A percentile compares a stretch with the other conserved stretches of the same genome.
These are phyloP conservation scores for Chelonoidis abingdonii DNA, from an alignment of 2,113 vertebrate genomes.

Conservation along the genomic window DNA sequence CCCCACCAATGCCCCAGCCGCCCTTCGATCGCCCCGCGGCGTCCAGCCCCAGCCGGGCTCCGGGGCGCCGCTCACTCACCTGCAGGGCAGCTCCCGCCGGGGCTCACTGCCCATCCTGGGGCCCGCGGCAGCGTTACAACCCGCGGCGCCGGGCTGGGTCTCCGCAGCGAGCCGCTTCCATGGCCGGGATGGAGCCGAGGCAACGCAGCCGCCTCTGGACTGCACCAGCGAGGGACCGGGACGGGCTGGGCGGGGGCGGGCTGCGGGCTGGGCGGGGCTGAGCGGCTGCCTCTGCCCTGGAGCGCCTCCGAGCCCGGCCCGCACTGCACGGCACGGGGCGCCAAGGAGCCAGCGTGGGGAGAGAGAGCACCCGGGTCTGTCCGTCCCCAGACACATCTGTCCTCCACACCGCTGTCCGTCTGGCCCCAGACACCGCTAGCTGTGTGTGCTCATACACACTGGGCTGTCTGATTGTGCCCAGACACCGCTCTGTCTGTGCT, in stretches of 20 bases:
- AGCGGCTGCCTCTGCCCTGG: not conserved
- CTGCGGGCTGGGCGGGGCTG: not conserved
- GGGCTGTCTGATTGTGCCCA: not conserved
- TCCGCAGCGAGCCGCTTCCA: not conserved
- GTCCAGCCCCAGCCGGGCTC: not conserved
- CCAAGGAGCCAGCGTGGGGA: too few species aligned
- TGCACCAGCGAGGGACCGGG: not conserved
- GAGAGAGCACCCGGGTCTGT: not conserved
- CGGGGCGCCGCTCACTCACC: not conserved
- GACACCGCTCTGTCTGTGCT: not conserved
- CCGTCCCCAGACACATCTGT: too few species aligned
- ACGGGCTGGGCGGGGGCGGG: not conserved
- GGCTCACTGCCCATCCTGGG: conserved; percentile 14
- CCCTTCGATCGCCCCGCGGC: too few species aligned
- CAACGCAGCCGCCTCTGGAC: not conserved
- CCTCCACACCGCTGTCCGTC: not conserved
- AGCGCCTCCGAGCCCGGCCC: not conserved
- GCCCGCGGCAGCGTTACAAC: not conserved
- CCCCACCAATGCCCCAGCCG: too few species aligned
- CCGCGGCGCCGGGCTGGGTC: not conserved
- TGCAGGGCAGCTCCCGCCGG: conserved; percentile 1
- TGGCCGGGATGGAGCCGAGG: not conserved
- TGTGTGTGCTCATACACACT: not conserved
- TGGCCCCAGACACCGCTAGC: too few species aligned
- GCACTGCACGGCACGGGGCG: not conserved